Evolutionary conservation across 2,113 vertebrate genomes (phyloP), one percentile per base, ranked within the genome.

Genomic region (Hypanus sabinus): DNA sequence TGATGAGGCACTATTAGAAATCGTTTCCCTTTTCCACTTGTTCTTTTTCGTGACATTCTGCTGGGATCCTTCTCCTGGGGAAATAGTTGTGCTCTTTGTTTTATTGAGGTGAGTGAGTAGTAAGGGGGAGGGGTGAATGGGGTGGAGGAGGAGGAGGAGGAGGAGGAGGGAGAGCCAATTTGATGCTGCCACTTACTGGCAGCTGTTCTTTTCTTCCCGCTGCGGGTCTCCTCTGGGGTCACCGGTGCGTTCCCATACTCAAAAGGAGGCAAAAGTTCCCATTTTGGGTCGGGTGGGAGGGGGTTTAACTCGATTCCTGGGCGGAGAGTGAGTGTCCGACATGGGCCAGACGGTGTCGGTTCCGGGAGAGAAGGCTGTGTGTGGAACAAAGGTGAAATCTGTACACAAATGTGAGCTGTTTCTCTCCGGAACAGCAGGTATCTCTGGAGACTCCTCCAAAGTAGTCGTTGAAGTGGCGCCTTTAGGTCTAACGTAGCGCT

Each of bases 21-120:
- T 27, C 20, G 46, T 20, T 81, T 24, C 11, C 14, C 76, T n/a
- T n/a, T n/a, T 79, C n/a, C 76, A 79, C 76, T 79, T 11, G 2
- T 38, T 57, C 20, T 2, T 83, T 83, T 9, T 46, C 46, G 24
- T 85, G 81, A 38, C 38, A 33, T 57, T 85, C 46, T 57, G 46
- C 20, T 57, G 38, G 38, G 30, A 27, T 27, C 24, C 81, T 85
- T 85, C 55, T 27, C n/a, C 8, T 0, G 60, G 0, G 60, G 0
- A 5, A 55, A 57, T 33, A 33, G 85, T 90, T 65, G 12, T 33
- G 85, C 16, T 62, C 62, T 90, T 90, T 90, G 85, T 55, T 65
- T 90, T 83, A 83, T 83, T 33, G 85, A 90, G 85, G 60, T 90
- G 85, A 90, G 62, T 33, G 83, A 30, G 60, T 87, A 87, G 83